These are phyloP conservation scores for Eretmochelys imbricata DNA, from an alignment of 2,113 vertebrate genomes.

Conservation along the genomic window DNA sequence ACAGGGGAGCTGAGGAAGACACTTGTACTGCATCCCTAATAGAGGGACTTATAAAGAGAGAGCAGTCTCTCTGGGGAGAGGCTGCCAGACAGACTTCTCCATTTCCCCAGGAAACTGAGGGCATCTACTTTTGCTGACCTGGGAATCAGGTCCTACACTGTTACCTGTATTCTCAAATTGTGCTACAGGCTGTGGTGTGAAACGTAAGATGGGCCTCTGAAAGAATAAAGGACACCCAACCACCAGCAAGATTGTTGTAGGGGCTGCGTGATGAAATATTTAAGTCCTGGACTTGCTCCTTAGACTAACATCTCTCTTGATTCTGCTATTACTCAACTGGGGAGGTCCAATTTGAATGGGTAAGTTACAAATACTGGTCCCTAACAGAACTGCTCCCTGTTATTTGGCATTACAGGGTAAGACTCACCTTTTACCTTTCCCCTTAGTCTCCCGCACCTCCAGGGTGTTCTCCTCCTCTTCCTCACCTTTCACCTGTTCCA, in stretches of 20 bases:
- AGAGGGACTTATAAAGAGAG: background rate
- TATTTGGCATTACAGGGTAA: background rate
- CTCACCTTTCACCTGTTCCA: conserved; percentile 89
- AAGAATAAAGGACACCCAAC: background rate
- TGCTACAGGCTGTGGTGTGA: background rate
- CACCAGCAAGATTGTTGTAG: background rate
- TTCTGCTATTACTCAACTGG: background rate
- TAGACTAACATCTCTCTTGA: fast-evolving
- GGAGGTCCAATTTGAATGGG: fast-evolving
- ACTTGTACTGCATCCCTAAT: background rate
- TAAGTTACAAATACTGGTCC: background rate
- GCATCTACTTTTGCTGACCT: background rate
- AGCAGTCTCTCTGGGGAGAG: background rate
- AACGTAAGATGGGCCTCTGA: background rate
- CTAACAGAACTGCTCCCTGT: background rate
- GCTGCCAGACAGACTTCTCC: background rate
- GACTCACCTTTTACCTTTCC: conserved; percentile 89
- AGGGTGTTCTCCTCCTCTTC: conserved; percentile 92
- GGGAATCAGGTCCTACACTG: background rate
- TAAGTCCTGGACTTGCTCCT: background rate
- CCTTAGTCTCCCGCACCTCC: conserved; percentile 87
- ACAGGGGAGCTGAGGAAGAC: background rate
- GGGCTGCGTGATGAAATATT: background rate
- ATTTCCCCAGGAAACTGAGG: too few species aligned
- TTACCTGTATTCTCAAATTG: background rate